Base-by-base conservation (phyloP, 2,113 vertebrate species). In the Apodemus sylvaticus region DNA sequence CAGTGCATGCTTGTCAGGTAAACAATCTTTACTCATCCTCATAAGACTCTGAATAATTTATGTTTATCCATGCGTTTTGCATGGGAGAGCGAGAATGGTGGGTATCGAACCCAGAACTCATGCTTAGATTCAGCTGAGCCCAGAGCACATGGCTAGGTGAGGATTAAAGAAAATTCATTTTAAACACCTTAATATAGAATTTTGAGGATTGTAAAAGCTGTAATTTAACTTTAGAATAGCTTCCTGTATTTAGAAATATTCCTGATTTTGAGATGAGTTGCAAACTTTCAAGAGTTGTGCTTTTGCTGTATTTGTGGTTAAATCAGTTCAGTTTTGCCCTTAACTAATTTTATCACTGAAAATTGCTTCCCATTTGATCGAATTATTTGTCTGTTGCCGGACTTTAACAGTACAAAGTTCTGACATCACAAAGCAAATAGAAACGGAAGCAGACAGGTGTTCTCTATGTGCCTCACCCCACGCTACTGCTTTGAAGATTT, bases 241-340 rank as follows among this genome's bases (percentile, higher is more conserved):
- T 29, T 62, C 13, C n/a, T 62, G 42, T 42, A 62, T 13, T 3
- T 71, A 20, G 58, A 88, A 92, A 70, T 6, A 36, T 66, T 88
- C 55, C 14, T 31, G 1, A 92, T 74, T 92, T 86, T 86, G 68
- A 86, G 94, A 76, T 58, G 34, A 92, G 48, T 90, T 31, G 0
- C 1, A 71, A 88, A 76, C 51, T 29, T 34, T 94, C 20, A 29
- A 68, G 58, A 94, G 58, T 24, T 90, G 20, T 87, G 14, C 85
- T 92, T 83, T 92, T 36, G 58, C 42, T 16, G 1, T 77, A 22
- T 89, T 10, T 92, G 93, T 64, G 14, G 4, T 81, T 88, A 60
- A 91, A 31, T 89, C 22, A 48, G 14, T 88, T 93, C 29, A 90
- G 53, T 94, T 95, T 76, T 96, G 16, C 91, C 55, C 73, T 74